Evolutionary conservation across 2,113 vertebrate genomes (phyloP).

Genomic region (Engystomops pustulosus): DNA sequence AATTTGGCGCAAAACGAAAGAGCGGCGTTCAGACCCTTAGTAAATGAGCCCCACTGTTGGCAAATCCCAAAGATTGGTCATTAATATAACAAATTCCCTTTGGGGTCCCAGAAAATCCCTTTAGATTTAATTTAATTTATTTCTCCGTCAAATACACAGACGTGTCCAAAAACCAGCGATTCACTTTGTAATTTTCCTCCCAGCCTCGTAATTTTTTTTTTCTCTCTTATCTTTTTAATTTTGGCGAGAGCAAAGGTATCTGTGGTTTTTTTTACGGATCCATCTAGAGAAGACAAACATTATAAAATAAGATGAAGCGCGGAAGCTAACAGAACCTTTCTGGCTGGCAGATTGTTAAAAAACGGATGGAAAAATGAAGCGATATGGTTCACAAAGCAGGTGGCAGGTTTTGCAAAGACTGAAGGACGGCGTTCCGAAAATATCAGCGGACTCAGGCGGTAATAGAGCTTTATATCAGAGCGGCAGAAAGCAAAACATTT

Average conservation of each 20-base stretch:
- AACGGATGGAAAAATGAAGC: background rate
- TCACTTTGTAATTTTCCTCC: background rate
- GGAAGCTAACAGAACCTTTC: conserved; percentile 7
- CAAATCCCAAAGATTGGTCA: no score
- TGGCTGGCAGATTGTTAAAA: conserved; percentile 3
- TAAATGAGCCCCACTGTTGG: no score
- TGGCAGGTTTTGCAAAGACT: conserved; percentile 31
- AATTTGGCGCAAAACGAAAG: no score
- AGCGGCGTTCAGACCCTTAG: no score
- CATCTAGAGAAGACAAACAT: background rate
- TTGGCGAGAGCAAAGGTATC: background rate
- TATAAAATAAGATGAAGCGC: background rate
- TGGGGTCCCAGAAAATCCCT: background rate
- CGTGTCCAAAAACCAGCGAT: background rate
- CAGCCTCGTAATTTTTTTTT: background rate
- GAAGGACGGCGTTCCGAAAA: conserved; percentile 22
- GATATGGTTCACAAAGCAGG: conserved; percentile 38
- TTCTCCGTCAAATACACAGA: no score
- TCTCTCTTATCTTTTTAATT: background rate
- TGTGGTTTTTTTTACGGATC: background rate
- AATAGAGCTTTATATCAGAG: conserved; percentile 10
- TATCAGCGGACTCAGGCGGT: background rate
- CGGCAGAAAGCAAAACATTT: background rate
- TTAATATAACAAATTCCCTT: no score
- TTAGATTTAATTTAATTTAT: no score